A percentile compares a stretch with the other conserved stretches of the same genome.
Evolutionary conservation across 2,797 vertebrate species (phyloP).

Genomic region (Dallia pectoralis): DNA sequence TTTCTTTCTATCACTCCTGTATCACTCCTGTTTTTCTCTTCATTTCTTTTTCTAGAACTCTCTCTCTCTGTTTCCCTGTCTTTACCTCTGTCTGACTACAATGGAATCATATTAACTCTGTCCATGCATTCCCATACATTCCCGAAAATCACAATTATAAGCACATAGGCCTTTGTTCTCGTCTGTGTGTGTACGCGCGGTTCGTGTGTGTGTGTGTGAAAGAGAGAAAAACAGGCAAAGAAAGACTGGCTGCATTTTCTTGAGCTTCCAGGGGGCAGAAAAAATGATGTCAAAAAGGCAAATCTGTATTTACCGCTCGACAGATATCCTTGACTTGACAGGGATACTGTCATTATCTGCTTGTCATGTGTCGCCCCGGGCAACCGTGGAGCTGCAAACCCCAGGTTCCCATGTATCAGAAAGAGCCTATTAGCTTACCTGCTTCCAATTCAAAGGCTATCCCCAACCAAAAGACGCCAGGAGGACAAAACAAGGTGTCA

Average conservation of each 20-base stretch:
- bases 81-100: conserved; percentile 65
- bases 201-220: conserved; percentile 17
- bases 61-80: conserved; percentile 56
- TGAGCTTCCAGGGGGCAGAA: conserved; percentile 75
- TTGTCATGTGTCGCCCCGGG: conserved; percentile 79
- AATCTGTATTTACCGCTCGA: conserved; percentile 84
- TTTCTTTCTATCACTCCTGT: conserved; percentile 23
- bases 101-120: conserved; percentile 68
- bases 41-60: neutral
- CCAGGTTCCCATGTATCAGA: conserved; percentile 80
- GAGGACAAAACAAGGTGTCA: conserved; percentile 85
- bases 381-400: conserved; percentile 67
- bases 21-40: conserved; percentile 28
- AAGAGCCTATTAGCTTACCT: conserved; percentile 82
- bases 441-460: conserved; percentile 82
- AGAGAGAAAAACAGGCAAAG: conserved; percentile 38
- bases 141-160: conserved; percentile 76
- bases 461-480: conserved; percentile 76
- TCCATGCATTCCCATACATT: conserved; percentile 66
- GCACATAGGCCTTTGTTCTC: conserved; percentile 60
- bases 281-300: conserved; percentile 81
- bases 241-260: conserved; percentile 60
- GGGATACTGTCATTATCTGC: conserved; percentile 85
- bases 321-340: conserved; percentile 84
- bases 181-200: conserved; percentile 14